Evolutionary conservation across 1,140 invertebrate species (phyloP), one percentile per base, ranked within the genome.

Genomic region (Teleopsis dalmanni): DNA sequence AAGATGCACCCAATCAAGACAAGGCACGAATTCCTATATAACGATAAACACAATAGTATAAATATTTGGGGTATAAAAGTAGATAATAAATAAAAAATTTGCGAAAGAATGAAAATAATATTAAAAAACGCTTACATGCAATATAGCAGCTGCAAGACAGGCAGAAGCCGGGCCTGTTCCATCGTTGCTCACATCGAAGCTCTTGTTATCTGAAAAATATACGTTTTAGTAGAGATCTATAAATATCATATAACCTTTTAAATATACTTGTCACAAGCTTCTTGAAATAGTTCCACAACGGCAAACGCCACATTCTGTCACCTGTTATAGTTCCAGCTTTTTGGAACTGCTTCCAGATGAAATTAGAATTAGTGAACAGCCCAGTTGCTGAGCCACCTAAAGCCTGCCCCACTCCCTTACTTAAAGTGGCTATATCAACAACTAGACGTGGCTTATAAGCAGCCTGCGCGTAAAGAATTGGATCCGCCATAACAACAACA

Each of bases 291-390:
- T 86, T 80, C 82, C 88, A 94, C 1, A 95, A 62, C 0, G 92
- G 92, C 75, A 95, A 81, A 56, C 89, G 76, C 92, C 92, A 95
- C 4, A 95, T 73, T 37, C 92, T 75, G 70, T 95, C 92, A 0
- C 92, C 92, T 2, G 88, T 88, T 8, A 75, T 51, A 3, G 72
- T 65, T 22, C 88, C 83, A 4, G 87, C 84, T 37, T 76, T 62
- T 53, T 79, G 75, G n/a, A 90, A 60, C 21, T 76, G 71, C 34
- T 81, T 70, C 70, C 78, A 90, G 11, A 87, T 57, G 10, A 74
- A 69, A 23, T 76, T 72, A 0, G 77, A 80, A 52, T 85, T 91
- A 3, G 81, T 78, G 58, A 90, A 95, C 4, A 88, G 85, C 29
- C 85, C 92, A 35, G 87, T 81, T 0, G 87, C 88, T 2, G 77